These are phyloP conservation scores for Sprattus sprattus DNA, from an alignment of 2,113 vertebrate genomes.

Conservation along the genomic window DNA sequence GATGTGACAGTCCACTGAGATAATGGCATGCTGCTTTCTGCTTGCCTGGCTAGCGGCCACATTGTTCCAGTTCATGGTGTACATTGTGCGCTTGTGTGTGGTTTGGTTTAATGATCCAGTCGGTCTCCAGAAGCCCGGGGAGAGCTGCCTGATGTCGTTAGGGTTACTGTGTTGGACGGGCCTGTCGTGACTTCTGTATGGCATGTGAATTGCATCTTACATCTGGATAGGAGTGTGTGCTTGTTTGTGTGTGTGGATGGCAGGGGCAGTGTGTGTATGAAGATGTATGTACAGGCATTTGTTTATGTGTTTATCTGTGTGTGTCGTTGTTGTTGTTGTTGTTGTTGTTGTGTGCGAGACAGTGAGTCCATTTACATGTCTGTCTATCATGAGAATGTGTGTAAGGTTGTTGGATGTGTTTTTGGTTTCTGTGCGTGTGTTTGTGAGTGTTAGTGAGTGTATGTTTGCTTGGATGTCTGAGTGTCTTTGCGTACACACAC, in stretches of 20 bases:
- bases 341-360: neutral
- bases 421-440: too few species aligned
- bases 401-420: too few species aligned
- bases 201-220: neutral
- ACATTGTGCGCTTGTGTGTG: neutral
- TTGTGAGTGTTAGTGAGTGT: too few species aligned
- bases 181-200: neutral
- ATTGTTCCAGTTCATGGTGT: neutral
- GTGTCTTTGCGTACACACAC: neutral
- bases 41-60: neutral
- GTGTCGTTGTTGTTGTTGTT: neutral
- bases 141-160: neutral
- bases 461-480: too few species aligned
- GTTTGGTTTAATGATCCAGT: neutral
- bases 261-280: neutral
- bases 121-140: neutral
- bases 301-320: neutral
- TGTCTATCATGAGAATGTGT: neutral
- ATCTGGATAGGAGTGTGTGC: neutral
- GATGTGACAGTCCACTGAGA: neutral
- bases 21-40: neutral
- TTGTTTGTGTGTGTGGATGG: neutral
- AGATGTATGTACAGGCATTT: neutral
- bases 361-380: neutral
- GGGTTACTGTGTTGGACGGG: neutral